Conservation (phyloP, 2,888 invertebrate species). For the Agrotis puta region DNA sequence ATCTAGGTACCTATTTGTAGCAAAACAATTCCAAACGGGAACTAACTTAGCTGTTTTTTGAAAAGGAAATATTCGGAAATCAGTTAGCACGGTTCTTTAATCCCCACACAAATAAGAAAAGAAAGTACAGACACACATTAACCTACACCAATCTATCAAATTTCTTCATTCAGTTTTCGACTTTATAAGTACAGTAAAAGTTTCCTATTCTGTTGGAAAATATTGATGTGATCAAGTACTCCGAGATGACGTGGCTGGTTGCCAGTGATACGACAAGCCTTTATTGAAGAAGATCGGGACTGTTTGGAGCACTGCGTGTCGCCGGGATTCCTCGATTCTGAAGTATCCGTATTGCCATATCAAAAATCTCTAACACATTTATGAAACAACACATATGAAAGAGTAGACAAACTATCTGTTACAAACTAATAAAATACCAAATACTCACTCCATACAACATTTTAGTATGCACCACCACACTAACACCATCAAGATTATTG, state of each 20-base stretch:
- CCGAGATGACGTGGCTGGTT: too few species aligned
- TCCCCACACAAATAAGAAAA: background rate
- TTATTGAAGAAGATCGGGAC: too few species aligned
- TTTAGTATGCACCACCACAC: slow-evolving; percentile 1
- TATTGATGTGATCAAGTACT: too few species aligned
- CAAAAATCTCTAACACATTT: background rate
- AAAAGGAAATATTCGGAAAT: background rate
- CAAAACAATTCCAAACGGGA: background rate
- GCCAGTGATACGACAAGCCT: background rate
- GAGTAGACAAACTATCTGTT: background rate
- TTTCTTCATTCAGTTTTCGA: too few species aligned
- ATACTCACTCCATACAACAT: background rate
- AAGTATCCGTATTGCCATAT: slow-evolving; percentile 4
- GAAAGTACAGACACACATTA: background rate
- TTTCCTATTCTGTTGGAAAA: too few species aligned
- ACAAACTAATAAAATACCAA: background rate
- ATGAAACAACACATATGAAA: background rate
- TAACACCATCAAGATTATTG: slow-evolving; percentile 31
- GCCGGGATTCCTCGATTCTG: too few species aligned
- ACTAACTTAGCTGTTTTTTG: background rate
- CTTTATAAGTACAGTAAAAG: too few species aligned
- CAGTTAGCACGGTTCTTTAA: background rate
- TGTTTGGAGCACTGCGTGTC: background rate
- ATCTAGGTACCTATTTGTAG: background rate
- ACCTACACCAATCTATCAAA: too few species aligned